phyloP scores from a whole-genome alignment of 2,797 vertebrate species.

The Acanthurus leucopareius region DNA sequence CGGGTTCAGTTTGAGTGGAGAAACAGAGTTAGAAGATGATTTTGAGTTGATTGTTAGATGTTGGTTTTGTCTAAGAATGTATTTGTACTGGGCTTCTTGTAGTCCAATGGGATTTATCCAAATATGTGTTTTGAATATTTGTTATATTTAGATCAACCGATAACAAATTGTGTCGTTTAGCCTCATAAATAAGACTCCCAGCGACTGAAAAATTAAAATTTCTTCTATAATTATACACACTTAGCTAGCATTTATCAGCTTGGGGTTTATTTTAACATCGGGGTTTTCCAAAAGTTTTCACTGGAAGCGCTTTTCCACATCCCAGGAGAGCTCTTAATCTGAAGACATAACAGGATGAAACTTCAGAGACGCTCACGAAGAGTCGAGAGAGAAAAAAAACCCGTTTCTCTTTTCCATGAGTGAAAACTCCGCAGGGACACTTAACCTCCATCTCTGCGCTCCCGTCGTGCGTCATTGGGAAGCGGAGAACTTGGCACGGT shows the following conservation, averaged over 20 bases:
- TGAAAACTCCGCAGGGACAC: conserved; percentile 52
- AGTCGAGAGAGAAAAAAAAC: not conserved
- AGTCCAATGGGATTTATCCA: not conserved
- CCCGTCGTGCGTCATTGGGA: conserved; percentile 73
- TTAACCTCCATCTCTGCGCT: conserved; percentile 22
- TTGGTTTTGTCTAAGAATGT: not conserved
- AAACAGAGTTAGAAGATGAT: not conserved
- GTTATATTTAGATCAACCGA: no score
- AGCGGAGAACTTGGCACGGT: conserved; percentile 49
- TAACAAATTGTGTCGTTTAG: not conserved
- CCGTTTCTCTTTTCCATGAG: conserved; percentile 15
- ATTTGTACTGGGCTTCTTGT: no score
- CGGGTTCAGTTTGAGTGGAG: not conserved
- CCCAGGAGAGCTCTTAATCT: conserved; percentile 9
- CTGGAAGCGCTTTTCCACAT: not conserved
- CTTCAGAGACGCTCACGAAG: not conserved
- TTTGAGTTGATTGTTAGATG: not conserved
- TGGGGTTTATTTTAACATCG: not conserved
- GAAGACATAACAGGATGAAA: conserved; percentile 30
- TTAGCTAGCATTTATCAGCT: not conserved
- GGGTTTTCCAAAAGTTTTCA: not conserved
- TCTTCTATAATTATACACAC: not conserved
- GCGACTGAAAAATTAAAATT: no score
- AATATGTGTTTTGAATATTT: not conserved
- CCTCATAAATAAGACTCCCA: no score